Evolutionary conservation across 2,888 invertebrate species (phyloP), one percentile per base, ranked within the genome.

Genomic region (Ennomos fuscantarius): DNA sequence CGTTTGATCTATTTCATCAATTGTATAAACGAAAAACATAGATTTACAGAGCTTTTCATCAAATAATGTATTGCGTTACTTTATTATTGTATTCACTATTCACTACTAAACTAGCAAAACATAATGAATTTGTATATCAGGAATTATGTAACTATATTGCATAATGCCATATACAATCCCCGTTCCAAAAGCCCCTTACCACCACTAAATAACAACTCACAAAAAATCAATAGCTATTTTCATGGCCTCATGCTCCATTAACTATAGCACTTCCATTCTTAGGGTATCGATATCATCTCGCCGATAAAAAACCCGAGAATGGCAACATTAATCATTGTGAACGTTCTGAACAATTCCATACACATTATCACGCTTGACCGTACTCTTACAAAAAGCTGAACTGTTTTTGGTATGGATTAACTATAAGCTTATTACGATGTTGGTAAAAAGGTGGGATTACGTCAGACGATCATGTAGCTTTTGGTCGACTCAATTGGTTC

Each of bases 151-250:
- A 24, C 24, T n/a, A 35, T 43, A 54, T 47, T 47, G 36, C 43
- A 56, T 33, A 57, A 57, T 32, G 41, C 36, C 13, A 53, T 53
- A 45, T 48, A 53, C 58, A 58, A 49, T 44, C 47, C 35, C 45
- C 33, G 11, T 41, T 58, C 24, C 36, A 58, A 58, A 58, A 45
- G 24, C 15, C 48, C 70, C 68, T 63, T 58, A 67, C 39, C 43
- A 52, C 52, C 52, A 52, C 52, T 47, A 44, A 52, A 58, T 58
- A 70, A 68, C 69, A 70, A 63, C 61, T 45, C 39, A 65, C 70
- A 79, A 81, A 82, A 81, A 81, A 74, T 73, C 72, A 71, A 76
- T 73, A 69, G 68, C 59, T 64, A 74, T 73, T 77, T 73, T 72
- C 63, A 68, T 56, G 53, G 58, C 49, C 53, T 59, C 45, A 50